phyloP scores from a whole-genome alignment of 2,888 invertebrate genomes.

The Netelia inedita region DNA sequence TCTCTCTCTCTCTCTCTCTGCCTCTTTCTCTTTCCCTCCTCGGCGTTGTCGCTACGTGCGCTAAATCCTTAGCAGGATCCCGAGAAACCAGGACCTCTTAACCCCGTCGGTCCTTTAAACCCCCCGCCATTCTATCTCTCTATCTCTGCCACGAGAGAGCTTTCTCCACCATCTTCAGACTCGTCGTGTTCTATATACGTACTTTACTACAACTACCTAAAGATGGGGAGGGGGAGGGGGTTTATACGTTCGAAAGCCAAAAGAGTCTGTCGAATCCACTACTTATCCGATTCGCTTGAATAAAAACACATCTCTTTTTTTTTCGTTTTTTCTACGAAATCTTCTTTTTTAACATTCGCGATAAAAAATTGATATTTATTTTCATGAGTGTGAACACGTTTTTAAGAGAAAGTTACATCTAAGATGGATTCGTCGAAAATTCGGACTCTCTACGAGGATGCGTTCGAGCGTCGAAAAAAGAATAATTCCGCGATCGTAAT shows the following conservation, averaged over 20 bases:
- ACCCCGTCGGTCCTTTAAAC: conserved; percentile 72
- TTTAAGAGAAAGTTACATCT: no score
- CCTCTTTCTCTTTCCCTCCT: conserved; percentile 48
- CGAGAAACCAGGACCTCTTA: conserved; percentile 77
- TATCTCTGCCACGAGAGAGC: conserved; percentile 34
- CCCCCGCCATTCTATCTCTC: conserved; percentile 55
- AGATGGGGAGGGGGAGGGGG: no score
- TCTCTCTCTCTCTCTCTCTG: conserved; percentile 47
- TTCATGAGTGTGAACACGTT: no score
- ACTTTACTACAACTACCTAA: conserved; percentile 7
- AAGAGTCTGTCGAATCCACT: background rate
- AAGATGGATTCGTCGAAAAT: no score
- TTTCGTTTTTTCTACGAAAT: no score
- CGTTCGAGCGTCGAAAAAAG: background rate
- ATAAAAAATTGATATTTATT: no score
- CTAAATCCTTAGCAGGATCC: conserved; percentile 83
- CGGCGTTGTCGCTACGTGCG: conserved; percentile 83
- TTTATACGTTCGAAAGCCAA: conserved; percentile 24
- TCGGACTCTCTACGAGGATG: no score
- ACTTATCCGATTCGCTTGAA: no score
- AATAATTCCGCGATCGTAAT: background rate
- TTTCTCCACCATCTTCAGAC: conserved; percentile 46
- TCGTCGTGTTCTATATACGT: conserved; percentile 53
- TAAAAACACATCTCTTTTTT: no score
- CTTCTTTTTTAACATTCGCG: no score